Evolutionary conservation across 2,888 invertebrate genomes (phyloP).

Genomic region (Eupithecia pulchellata): DNA sequence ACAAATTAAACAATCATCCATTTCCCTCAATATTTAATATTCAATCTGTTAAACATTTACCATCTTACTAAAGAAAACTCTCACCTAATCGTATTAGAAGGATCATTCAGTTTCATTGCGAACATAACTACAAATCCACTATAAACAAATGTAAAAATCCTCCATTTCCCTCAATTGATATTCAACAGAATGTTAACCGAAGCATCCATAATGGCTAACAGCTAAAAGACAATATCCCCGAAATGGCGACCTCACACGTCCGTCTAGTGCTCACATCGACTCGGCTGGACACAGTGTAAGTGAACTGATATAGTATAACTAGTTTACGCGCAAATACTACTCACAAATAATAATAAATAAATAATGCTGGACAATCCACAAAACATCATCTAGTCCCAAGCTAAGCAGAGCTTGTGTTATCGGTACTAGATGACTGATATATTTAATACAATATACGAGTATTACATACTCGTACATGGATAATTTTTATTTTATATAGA

Average conservation of each 20-base stretch:
- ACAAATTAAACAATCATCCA: background rate
- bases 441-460: no score
- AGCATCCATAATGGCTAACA: constrained; percentile 29
- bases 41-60: no score
- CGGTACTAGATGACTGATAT: no score
- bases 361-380: no score
- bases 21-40: constrained; percentile 7
- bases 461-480: no score
- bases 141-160: background rate
- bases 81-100: no score
- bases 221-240: constrained; percentile 36
- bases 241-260: constrained; percentile 53
- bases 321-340: constrained; percentile 17
- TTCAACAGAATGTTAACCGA: constrained; percentile 25
- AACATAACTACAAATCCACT: background rate
- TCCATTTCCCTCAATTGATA: constrained; percentile 7
- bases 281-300: constrained; percentile 29
- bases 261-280: constrained; percentile 39
- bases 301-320: constrained; percentile 16
- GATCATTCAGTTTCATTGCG: no score
- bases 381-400: no score
- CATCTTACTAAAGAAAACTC: no score
- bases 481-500: no score
- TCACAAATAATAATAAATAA: no score
- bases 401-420: no score